Evolutionary conservation across 2,888 invertebrate genomes (phyloP), one percentile per base, ranked within the genome.

Genomic region (Magallana nippona): DNA sequence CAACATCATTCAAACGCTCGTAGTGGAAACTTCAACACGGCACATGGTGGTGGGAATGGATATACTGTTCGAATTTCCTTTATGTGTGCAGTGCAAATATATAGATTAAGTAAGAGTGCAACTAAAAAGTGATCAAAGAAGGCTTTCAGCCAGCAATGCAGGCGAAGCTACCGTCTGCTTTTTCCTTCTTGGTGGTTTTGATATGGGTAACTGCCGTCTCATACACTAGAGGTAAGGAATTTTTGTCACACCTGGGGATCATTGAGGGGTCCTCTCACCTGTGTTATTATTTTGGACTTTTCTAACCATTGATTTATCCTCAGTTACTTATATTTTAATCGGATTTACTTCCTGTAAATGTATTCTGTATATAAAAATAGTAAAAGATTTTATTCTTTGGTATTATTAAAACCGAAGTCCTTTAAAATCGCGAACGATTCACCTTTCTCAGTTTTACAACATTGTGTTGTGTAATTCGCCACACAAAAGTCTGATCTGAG

Each of bases 181-280:
- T 71, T 27, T 71, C 32, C 71, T 32, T 27, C 71, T 27, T 32
- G 22, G 71, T 71, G 71, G 1, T 71, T 71, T 71, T 71, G 27
- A 71, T 71, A 27, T 71, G 71, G 71, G 71, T 71, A 71, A 71
- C 71, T 71, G 71, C 71, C 71, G 71, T 71, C 71, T 32, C 71
- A 71, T 27, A 71, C 22, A 27, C 71, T 71, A 71, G 71, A 71
- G 71, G 71, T 71, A 71, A 71, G 71, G 71, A 71, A 71, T 71
- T 71, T 44, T 71, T 71, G 71, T 71, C 71, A 71, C 71, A 71
- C 71, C 71, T 71, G 71, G 71, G 71, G 71, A 71, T 71, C 71
- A 32, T 32, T 22, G 71, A 71, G 71, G 71, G 71, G 71, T 71
- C 71, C 27, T 71, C 71, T 71, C 27, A 71, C 71, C 71, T 71